These are phyloP conservation scores for Tenthredo mesomela DNA, from an alignment of 2,888 invertebrate species.

Conservation along the genomic window DNA sequence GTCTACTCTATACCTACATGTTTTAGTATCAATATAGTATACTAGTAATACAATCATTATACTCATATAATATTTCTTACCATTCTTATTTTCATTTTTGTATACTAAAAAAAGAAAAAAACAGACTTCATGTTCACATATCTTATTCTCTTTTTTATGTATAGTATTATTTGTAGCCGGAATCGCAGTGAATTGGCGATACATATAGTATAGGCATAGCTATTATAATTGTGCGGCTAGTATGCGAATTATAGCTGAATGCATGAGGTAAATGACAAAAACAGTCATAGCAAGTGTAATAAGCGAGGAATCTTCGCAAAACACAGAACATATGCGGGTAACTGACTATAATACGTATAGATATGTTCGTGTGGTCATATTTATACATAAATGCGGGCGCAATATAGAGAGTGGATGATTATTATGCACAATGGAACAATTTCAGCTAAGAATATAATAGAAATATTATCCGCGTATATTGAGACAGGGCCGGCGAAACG, in stretches of 20 bases:
- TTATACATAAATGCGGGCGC: neutral
- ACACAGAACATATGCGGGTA: slow-evolving; percentile 43
- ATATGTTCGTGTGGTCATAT: neutral
- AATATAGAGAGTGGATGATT: neutral
- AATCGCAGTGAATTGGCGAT: neutral
- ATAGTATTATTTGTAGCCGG: neutral
- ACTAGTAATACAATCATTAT: neutral
- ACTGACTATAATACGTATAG: neutral
- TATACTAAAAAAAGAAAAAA: neutral
- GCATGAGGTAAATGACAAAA: slow-evolving; percentile 32
- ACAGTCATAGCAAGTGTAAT: slow-evolving; percentile 7
- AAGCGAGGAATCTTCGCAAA: slow-evolving; percentile 22
- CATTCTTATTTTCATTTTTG: neutral
- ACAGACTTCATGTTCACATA: neutral
- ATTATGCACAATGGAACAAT: neutral
- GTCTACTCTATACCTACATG: neutral
- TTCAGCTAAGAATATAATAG: neutral
- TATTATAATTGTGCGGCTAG: neutral
- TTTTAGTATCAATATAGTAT: neutral
- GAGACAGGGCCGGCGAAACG: too few species aligned
- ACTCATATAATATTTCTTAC: neutral
- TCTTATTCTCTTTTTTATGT: neutral
- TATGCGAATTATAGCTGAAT: neutral
- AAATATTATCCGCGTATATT: neutral
- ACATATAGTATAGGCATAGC: neutral